Base-by-base conservation (phyloP, 2,888 invertebrate species). In the Trachelus iudaicus region DNA sequence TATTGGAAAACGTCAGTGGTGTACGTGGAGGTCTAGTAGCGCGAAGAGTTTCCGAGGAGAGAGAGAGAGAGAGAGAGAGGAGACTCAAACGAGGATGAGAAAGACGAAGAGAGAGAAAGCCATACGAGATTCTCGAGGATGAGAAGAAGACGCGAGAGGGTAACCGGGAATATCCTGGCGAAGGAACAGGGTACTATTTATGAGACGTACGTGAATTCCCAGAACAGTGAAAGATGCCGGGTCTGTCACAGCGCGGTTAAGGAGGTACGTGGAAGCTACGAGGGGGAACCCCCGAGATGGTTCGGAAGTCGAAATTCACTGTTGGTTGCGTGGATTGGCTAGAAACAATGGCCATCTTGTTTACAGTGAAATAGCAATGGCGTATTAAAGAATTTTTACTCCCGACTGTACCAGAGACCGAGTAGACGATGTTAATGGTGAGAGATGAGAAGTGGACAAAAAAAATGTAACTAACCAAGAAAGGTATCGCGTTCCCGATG, bases 151-250 rank as follows among this genome's bases (percentile, higher is more conserved):
- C 80, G 77, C 77, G 84, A 81, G 76, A 82, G 80, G 78, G 75
- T 75, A 74, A 73, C 33, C 1, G 76, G 80, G 80, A 77, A 77
- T 77, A 56, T 56, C 9, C 23, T 56, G 56, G 23, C 23, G 23
- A 83, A 78, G 81, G 77, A 83, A 79, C 84, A 84, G 79, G 84
- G 34, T 34, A 85, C 85, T 91, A 90, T 91, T 91, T 91, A 91
- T 90, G 90, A 90, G 87, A 85, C 87, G 89, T 89, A 90, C 90
- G 90, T 91, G 90, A 87, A 87, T 89, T 89, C 87, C 83, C 84
- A 2, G 31, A 76, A 73, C 74, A 75, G 34, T 75, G 75, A 75
- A 75, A 75, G 73, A 73, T 33, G 76, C 78, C 76, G 73, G 76
- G 76, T 78, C 78, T 78, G 78, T 78, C 78, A 78, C 75, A 73